Conservation (phyloP, 2,888 invertebrate species). For the Entomobrya proxima region DNA sequence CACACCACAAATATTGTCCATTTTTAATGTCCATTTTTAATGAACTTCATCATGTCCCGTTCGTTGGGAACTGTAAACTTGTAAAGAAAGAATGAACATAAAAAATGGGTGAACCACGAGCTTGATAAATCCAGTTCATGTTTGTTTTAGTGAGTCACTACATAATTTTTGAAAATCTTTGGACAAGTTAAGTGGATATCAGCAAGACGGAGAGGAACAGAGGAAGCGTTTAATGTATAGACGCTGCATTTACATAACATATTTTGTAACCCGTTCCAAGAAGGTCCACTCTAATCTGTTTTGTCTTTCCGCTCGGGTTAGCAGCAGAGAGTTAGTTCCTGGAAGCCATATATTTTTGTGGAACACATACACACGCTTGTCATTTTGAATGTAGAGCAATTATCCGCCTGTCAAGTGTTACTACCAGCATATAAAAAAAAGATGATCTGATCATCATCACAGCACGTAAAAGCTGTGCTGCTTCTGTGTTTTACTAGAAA, state of each 20-base stretch:
- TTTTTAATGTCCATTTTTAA: conserved; percentile 1
- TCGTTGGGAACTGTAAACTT: too few species aligned
- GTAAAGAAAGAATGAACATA: too few species aligned
- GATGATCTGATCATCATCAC: not conserved
- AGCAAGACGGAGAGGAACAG: not conserved
- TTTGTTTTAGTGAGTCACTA: too few species aligned
- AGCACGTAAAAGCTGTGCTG: not conserved
- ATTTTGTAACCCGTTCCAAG: not conserved
- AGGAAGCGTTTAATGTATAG: too few species aligned
- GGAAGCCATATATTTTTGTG: not conserved
- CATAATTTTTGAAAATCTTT: too few species aligned
- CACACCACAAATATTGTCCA: not conserved
- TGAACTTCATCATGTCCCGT: too few species aligned
- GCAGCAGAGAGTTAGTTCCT: not conserved
- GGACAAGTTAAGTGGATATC: too few species aligned
- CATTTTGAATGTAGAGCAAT: not conserved
- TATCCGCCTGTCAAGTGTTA: conserved; percentile 14
- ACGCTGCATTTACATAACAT: not conserved
- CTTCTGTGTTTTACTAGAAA: not conserved
- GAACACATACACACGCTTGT: not conserved
- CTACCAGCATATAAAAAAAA: too few species aligned
- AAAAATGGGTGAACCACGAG: too few species aligned
- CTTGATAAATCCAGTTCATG: too few species aligned
- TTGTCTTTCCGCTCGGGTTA: conserved; percentile 34
- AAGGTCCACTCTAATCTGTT: conserved; percentile 15